Conservation (phyloP, 2,797 vertebrate species). For the Oreochromis grahami region DNA sequence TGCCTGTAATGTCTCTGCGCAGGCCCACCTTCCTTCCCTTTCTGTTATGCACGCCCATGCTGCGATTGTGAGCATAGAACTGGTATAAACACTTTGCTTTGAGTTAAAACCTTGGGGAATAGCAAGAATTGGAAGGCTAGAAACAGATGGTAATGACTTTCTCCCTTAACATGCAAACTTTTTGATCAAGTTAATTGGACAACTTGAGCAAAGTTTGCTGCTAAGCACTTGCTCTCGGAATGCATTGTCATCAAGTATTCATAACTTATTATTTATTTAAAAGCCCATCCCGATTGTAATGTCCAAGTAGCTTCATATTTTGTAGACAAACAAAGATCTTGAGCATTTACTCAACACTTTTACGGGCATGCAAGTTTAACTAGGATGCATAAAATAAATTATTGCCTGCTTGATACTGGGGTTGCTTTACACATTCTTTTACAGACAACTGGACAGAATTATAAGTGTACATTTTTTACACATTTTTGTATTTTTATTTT, state of each 20-base stretch:
- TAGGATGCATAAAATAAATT: not conserved
- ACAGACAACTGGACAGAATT: not conserved
- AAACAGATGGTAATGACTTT: slow-evolving; percentile 79
- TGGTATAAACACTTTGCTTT: slow-evolving; percentile 71
- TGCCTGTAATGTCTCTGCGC: slow-evolving; percentile 65
- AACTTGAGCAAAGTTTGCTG: slow-evolving; percentile 68
- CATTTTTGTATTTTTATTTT: not conserved
- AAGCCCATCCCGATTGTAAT: slow-evolving; percentile 26
- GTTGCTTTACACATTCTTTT: not conserved
- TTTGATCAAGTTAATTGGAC: slow-evolving; percentile 79
- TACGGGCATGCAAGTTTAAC: not conserved
- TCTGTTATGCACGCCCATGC: slow-evolving; percentile 60
- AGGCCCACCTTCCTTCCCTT: slow-evolving; percentile 49
- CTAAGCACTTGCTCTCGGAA: slow-evolving; percentile 45
- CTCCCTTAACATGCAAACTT: slow-evolving; percentile 67
- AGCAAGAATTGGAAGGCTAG: slow-evolving; percentile 59
- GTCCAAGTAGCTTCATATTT: slow-evolving; percentile 17
- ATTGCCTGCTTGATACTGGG: not conserved
- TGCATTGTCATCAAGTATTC: slow-evolving; percentile 66
- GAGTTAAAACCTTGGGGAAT: slow-evolving; percentile 74
- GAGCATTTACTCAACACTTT: not conserved
- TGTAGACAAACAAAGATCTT: slow-evolving; percentile 20
- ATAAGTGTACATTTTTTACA: not conserved
- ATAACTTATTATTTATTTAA: slow-evolving; percentile 60
- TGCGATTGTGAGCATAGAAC: slow-evolving; percentile 52